phyloP scores from a whole-genome alignment of 2,797 vertebrate species.

The Urophycis tenuis region DNA sequence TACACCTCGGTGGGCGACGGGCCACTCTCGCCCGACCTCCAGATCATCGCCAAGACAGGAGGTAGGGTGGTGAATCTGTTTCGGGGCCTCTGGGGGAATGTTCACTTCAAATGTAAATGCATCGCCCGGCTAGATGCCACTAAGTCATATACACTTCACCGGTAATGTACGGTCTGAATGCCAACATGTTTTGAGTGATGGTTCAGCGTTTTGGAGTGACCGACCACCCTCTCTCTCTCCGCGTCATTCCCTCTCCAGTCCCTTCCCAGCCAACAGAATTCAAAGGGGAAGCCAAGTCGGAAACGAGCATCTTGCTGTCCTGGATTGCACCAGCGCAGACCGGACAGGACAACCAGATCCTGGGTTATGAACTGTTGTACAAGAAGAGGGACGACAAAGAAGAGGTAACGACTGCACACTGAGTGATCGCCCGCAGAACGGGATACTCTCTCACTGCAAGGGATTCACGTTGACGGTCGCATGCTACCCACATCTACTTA shows the following conservation, averaged over 20 bases:
- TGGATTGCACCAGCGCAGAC: slow-evolving; percentile 86
- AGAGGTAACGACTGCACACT: slow-evolving; percentile 72
- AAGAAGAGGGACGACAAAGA: slow-evolving; percentile 91
- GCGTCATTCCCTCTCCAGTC: slow-evolving; percentile 64
- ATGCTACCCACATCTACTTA: neutral
- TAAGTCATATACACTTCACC: too few relatives aligned
- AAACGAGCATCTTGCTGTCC: slow-evolving; percentile 93
- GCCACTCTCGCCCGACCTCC: slow-evolving; percentile 91
- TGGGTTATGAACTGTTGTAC: slow-evolving; percentile 92
- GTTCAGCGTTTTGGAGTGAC: neutral
- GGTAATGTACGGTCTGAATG: neutral
- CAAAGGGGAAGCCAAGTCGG: slow-evolving; percentile 96
- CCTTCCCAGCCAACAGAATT: slow-evolving; percentile 94
- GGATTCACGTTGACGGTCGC: neutral
- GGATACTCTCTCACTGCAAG: neutral
- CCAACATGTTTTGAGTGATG: neutral
- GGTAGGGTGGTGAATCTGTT: slow-evolving; percentile 67
- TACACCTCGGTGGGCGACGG: slow-evolving; percentile 97
- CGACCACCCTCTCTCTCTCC: neutral
- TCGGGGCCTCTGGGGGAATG: neutral
- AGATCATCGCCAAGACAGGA: slow-evolving; percentile 98
- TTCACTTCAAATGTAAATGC: neutral
- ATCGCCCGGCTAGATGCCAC: too few relatives aligned
- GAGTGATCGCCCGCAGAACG: neutral
- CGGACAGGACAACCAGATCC: slow-evolving; percentile 87